A percentile compares a stretch with the other conserved stretches of the same genome.
Conservation (phyloP, 1,140 invertebrate species). For the Riptortus pedestris region DNA sequence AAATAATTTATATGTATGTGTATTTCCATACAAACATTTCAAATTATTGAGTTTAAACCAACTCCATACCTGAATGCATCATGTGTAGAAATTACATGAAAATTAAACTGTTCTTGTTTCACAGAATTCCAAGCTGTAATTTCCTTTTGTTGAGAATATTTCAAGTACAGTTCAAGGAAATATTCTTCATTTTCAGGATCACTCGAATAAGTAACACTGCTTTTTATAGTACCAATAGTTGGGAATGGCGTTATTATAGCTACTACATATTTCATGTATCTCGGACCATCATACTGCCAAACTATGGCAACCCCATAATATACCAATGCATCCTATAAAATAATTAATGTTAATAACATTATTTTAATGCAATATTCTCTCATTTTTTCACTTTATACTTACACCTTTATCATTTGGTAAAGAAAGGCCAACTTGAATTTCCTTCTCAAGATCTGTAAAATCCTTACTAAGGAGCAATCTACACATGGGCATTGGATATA, state of each 20-base stretch:
- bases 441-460: conserved; percentile 49
- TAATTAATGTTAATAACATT: conserved; percentile 15
- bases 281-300: conserved; percentile 42
- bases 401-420: conserved; percentile 27
- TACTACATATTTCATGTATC: conserved; percentile 39
- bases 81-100: conserved; percentile 29
- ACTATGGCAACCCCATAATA: conserved; percentile 41
- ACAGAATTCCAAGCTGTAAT: conserved; percentile 29
- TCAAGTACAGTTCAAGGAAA: conserved; percentile 30
- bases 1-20: too few species aligned
- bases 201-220: conserved; percentile 27
- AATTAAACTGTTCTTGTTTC: conserved; percentile 24
- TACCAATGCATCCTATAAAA: conserved; percentile 24
- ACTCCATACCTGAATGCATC: conserved; percentile 32
- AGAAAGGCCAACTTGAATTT: conserved; percentile 38
- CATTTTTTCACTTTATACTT: too few species aligned
- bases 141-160: conserved; percentile 29
- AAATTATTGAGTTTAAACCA: too few species aligned
- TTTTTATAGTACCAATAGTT: conserved; percentile 41
- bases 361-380: too few species aligned
- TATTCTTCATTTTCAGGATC: conserved; percentile 26
- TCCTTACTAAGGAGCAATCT: conserved; percentile 53
- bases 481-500: conserved; percentile 50
- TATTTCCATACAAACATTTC: too few species aligned
- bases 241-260: conserved; percentile 44